These are phyloP conservation scores for Sebastes steindachneri DNA, from an alignment of 2,797 vertebrate genomes.

Conservation along the genomic window DNA sequence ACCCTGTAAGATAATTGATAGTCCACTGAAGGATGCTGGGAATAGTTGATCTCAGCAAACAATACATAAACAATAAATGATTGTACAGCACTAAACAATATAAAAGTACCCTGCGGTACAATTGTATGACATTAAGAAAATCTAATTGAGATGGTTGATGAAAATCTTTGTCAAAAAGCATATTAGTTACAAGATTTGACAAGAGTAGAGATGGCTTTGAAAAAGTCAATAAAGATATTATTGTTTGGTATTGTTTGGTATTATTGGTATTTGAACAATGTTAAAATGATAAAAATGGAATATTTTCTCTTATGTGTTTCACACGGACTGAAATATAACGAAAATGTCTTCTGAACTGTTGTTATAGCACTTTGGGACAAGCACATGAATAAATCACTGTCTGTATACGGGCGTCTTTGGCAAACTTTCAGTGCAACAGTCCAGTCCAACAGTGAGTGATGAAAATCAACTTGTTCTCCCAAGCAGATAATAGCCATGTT, in stretches of 20 bases:
- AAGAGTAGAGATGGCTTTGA: not conserved
- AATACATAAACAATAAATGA: not conserved
- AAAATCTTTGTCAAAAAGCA: not conserved
- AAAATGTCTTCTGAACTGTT: constrained; percentile 4
- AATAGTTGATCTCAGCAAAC: not conserved
- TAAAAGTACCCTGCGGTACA: not conserved
- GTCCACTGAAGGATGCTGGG: not conserved
- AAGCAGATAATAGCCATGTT: constrained; percentile 14
- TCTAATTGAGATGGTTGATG: not conserved
- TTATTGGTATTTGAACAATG: not conserved
- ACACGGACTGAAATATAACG: not conserved
- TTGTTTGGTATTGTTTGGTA: no score
- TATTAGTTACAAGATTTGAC: not conserved
- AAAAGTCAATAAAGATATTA: not conserved
- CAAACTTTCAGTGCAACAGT: constrained; percentile 7
- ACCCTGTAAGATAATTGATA: not conserved
- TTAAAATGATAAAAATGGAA: not conserved
- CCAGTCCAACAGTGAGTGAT: not conserved
- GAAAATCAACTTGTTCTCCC: constrained; percentile 13
- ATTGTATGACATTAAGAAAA: not conserved
- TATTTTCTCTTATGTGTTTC: not conserved
- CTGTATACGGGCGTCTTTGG: not conserved
- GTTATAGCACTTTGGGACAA: not conserved
- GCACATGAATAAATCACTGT: constrained; percentile 40
- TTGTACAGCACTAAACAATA: not conserved